These are phyloP conservation scores for Zophobas morio DNA, from an alignment of 1,140 invertebrate genomes.

Conservation along the genomic window DNA sequence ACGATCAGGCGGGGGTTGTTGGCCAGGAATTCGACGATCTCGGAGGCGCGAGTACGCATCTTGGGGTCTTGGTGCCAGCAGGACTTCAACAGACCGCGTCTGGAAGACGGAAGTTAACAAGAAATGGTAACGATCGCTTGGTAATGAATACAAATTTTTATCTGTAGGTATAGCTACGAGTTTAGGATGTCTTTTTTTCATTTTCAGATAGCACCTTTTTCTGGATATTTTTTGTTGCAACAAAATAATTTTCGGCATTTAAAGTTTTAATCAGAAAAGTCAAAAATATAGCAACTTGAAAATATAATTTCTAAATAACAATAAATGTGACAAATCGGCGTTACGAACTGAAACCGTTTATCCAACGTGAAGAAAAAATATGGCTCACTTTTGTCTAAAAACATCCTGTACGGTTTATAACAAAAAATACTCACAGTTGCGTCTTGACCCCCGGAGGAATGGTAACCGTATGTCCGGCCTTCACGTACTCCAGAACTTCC, in stretches of 20 bases:
- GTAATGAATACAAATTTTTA: neutral
- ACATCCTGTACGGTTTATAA: neutral
- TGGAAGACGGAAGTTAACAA: conserved; percentile 65
- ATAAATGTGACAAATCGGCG: no score
- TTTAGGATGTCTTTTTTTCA: neutral
- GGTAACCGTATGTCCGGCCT: conserved; percentile 78
- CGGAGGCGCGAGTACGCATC: conserved; percentile 80
- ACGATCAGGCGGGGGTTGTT: conserved; percentile 82
- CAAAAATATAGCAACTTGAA: no score
- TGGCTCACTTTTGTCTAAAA: no score
- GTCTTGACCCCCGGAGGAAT: conserved; percentile 83
- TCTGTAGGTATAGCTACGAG: no score
- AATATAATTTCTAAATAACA: no score
- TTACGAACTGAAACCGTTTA: neutral
- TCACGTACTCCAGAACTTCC: conserved; percentile 87
- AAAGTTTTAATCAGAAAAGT: no score
- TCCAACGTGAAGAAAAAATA: no score
- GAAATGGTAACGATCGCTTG: neutral
- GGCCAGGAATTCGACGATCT: conserved; percentile 85
- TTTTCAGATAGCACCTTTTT: no score
- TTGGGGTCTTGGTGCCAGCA: conserved; percentile 84
- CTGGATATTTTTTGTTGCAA: no score
- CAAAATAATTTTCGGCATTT: no score
- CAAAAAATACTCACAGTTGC: conserved; percentile 78
- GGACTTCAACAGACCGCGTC: conserved; percentile 80